Conservation (phyloP, 2,797 vertebrate genomes). For the Bradypodion ventrale region DNA sequence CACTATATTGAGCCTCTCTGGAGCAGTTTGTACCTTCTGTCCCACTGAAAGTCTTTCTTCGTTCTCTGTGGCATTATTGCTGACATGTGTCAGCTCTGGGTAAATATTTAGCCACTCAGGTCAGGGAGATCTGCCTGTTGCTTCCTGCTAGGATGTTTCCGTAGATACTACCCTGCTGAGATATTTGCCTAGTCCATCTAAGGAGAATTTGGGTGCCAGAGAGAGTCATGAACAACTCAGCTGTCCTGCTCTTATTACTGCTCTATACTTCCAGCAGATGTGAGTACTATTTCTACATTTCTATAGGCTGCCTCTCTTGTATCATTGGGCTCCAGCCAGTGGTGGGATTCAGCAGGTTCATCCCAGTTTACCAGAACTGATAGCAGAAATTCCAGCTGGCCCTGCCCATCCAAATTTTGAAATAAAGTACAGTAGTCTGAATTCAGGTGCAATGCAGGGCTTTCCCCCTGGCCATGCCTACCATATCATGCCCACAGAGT, state of each 20-base stretch:
- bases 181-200: neutral
- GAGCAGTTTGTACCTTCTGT: neutral
- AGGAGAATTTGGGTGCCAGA: neutral
- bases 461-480: too few relatives aligned
- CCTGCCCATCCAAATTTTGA: too few relatives aligned
- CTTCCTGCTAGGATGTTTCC: slow-evolving; percentile 12
- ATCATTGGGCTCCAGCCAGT: too few relatives aligned
- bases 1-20: too few relatives aligned
- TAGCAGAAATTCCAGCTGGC: too few relatives aligned
- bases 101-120: slow-evolving; percentile 30
- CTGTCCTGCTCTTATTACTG: neutral
- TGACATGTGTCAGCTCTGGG: neutral
- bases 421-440: too few relatives aligned
- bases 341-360: too few relatives aligned
- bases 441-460: too few relatives aligned
- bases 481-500: too few relatives aligned
- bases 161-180: neutral
- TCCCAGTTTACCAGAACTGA: too few relatives aligned
- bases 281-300: neutral
- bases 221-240: neutral
- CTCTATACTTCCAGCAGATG: slow-evolving; percentile 23
- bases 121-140: neutral
- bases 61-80: neutral
- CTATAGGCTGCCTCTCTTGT: neutral
- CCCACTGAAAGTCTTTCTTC: neutral